Evolutionary conservation across 2,113 vertebrate species (phyloP).

Genomic region (Oreochromis aureus): DNA sequence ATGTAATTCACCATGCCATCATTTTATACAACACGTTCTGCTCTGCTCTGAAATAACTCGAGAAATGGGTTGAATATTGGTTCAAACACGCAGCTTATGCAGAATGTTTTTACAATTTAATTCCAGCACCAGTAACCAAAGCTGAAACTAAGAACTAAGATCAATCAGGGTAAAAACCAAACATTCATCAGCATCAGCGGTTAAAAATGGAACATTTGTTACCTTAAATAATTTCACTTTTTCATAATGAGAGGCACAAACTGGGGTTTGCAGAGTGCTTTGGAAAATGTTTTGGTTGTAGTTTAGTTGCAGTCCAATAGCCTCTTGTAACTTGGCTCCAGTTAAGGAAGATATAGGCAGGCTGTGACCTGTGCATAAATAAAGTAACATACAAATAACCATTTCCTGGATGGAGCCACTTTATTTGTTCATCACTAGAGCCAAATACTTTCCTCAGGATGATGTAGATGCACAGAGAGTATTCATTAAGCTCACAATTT

Average conservation of each 20-base stretch:
- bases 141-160: rapidly evolving
- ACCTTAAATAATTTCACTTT: not conserved
- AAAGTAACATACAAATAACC: not conserved
- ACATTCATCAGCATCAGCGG: not conserved
- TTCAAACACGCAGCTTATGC: not conserved
- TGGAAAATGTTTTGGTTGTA: not conserved
- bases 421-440: not conserved
- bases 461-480: not conserved
- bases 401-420: not conserved
- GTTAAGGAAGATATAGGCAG: not conserved
- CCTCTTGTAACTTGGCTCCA: not conserved
- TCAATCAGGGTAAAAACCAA: rapidly evolving
- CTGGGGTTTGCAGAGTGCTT: not conserved
- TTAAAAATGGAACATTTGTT: not conserved
- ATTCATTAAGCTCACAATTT: not conserved
- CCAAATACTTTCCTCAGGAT: not conserved
- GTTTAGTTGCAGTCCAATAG: not conserved
- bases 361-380: too few species aligned
- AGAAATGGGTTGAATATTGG: not conserved
- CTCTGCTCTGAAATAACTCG: not conserved
- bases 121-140: rapidly evolving
- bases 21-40: rapidly evolving
- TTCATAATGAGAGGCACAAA: rapidly evolving
- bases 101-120: not conserved
- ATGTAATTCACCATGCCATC: not conserved